phyloP scores from a whole-genome alignment of 2,888 invertebrate species.

The Cheilosia urbana region DNA sequence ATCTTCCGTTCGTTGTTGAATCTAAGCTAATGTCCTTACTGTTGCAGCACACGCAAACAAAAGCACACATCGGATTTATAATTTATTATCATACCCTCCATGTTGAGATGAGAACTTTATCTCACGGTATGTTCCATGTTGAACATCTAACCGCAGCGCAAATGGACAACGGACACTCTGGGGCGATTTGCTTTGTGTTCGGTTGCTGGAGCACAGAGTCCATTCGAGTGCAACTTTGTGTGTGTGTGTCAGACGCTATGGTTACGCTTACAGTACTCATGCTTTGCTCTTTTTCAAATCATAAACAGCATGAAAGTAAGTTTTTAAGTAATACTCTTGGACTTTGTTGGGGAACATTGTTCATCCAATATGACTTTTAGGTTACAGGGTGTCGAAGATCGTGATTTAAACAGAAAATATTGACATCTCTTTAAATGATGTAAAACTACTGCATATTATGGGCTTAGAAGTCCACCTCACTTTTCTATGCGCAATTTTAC shows the following conservation, averaged over 20 bases:
- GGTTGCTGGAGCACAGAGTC: background rate
- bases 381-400: no score
- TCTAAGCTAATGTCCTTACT: constrained; percentile 5
- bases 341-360: background rate
- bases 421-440: no score
- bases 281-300: constrained; percentile 3
- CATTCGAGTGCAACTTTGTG: background rate
- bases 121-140: constrained; percentile 8
- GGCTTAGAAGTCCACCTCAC: no score
- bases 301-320: constrained; percentile 8
- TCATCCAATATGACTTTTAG: no score
- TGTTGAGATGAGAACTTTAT: constrained; percentile 37
- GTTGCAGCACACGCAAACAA: constrained; percentile 1
- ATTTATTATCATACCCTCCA: constrained; percentile 24
- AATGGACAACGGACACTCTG: constrained; percentile 1
- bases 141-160: background rate
- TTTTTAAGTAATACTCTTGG: constrained; percentile 17
- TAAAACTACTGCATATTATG: no score
- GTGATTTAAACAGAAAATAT: no score
- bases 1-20: constrained; percentile 25
- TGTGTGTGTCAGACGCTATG: constrained; percentile 1
- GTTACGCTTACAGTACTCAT: background rate
- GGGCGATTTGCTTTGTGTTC: constrained; percentile 2
- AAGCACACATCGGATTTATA: constrained; percentile 5
- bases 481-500: no score